These are phyloP conservation scores for Theonella swinhoei DNA, from an alignment of 37 sponge, comb jelly and placozoan species.

Conservation along the genomic window DNA sequence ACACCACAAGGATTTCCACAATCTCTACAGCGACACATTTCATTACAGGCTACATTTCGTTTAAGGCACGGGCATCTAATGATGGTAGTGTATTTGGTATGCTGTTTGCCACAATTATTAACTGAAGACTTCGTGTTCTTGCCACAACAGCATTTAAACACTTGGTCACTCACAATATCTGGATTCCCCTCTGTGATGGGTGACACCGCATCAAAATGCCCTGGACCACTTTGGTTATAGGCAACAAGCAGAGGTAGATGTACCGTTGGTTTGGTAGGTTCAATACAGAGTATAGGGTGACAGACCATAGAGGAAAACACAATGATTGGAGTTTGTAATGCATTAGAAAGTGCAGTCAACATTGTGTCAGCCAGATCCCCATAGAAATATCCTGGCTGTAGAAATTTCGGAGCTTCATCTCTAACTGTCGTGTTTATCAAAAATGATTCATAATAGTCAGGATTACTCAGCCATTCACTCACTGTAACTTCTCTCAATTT, in stretches of 20 bases:
- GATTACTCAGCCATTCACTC: not conserved
- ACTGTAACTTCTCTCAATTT: not conserved
- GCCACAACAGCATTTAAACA: not conserved
- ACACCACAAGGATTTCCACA: conserved; percentile 6
- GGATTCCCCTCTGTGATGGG: too few relatives aligned
- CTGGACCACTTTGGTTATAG: conserved; percentile 8
- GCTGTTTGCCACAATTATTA: conserved; percentile 17
- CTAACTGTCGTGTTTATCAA: not conserved
- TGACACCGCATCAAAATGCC: conserved; percentile 9
- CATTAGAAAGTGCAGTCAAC: conserved; percentile 4
- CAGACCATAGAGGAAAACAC: conserved; percentile 6
- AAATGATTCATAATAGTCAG: not conserved
- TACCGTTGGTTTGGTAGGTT: not conserved
- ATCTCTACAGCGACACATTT: conserved; percentile 1
- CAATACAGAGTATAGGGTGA: not conserved
- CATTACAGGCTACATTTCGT: not conserved
- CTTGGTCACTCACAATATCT: not conserved
- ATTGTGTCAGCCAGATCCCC: conserved; percentile 26
- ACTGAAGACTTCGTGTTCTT: not conserved
- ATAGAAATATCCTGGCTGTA: not conserved
- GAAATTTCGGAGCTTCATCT: conserved; percentile 7
- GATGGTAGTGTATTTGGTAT: conserved; percentile 9
- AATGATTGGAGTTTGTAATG: not conserved
- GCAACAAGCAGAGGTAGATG: not conserved
- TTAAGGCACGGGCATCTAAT: not conserved